phyloP scores from a whole-genome alignment of 1,140 invertebrate genomes.

The Matsumurasca onukii region DNA sequence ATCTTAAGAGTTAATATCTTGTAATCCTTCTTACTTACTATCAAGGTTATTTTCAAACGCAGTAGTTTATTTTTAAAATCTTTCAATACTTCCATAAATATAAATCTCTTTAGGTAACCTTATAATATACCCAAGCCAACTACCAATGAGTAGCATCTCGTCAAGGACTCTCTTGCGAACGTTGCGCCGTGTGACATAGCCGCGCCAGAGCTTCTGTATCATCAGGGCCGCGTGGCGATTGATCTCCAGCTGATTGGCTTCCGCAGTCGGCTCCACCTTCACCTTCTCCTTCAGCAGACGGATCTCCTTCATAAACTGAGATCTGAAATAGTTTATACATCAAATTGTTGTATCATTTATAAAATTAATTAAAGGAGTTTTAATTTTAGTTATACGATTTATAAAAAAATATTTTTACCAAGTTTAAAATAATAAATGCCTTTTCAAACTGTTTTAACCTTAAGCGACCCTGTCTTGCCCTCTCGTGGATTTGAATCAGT shows the following conservation, averaged over 20 bases:
- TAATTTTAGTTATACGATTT: no score
- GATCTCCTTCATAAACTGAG: conserved; percentile 91
- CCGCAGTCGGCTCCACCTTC: conserved; percentile 50
- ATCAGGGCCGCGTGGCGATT: conserved; percentile 66
- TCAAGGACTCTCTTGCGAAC: conserved; percentile 69
- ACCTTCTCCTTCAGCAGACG: conserved; percentile 68
- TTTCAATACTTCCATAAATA: no score
- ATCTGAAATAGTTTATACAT: not conserved
- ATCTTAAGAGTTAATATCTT: no score
- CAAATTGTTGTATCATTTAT: not conserved
- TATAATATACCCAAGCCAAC: no score
- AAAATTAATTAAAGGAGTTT: no score
- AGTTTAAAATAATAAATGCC: no score
- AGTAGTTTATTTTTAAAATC: no score
- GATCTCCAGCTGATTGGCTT: conserved; percentile 49
- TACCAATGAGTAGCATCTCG: conserved; percentile 85
- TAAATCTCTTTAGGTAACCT: no score
- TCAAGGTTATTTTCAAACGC: no score
- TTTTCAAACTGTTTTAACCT: no score
- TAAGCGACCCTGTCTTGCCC: conserved; percentile 81
- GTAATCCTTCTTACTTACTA: no score
- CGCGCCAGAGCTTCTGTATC: conserved; percentile 82
- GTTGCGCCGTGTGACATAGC: conserved; percentile 68
- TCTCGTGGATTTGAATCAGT: conserved; percentile 85
- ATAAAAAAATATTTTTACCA: no score